A percentile compares a stretch with the other conserved stretches of the same genome.
Conservation (phyloP, 2,888 invertebrate species). For the Eurois occulta region DNA sequence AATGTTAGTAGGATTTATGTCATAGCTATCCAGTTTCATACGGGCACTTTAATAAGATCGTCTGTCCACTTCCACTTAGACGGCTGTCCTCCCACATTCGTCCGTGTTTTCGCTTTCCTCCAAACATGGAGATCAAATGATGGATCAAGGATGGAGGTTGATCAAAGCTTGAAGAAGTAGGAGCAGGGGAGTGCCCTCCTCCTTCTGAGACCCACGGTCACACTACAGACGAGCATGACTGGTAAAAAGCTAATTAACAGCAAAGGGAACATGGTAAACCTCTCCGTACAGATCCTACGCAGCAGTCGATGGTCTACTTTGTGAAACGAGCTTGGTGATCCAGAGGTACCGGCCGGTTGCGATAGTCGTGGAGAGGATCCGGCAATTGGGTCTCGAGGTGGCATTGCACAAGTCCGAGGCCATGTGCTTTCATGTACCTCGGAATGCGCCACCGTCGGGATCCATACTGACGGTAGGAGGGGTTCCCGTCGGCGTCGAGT, state of each 20-base stretch:
- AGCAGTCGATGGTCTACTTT: background rate
- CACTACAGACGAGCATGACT: no score
- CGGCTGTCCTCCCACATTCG: background rate
- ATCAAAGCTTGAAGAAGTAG: background rate
- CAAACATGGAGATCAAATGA: background rate
- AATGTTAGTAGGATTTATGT: background rate
- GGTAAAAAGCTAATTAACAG: background rate
- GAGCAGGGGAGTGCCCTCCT: background rate
- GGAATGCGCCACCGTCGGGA: no score
- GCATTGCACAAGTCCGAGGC: no score
- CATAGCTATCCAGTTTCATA: background rate
- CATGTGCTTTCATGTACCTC: no score
- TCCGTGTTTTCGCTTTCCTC: background rate
- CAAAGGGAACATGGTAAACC: background rate
- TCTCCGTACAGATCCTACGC: background rate
- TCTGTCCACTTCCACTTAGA: background rate
- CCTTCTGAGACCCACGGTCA: no score
- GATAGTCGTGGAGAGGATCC: no score
- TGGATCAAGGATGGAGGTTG: no score
- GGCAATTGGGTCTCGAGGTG: no score
- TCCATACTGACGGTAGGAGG: no score
- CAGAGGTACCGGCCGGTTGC: background rate
- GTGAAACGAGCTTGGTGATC: background rate
- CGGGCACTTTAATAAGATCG: background rate
- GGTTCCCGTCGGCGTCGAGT: no score